Conservation (phyloP, 2,888 invertebrate genomes). For the Gastrophysa polygoni region DNA sequence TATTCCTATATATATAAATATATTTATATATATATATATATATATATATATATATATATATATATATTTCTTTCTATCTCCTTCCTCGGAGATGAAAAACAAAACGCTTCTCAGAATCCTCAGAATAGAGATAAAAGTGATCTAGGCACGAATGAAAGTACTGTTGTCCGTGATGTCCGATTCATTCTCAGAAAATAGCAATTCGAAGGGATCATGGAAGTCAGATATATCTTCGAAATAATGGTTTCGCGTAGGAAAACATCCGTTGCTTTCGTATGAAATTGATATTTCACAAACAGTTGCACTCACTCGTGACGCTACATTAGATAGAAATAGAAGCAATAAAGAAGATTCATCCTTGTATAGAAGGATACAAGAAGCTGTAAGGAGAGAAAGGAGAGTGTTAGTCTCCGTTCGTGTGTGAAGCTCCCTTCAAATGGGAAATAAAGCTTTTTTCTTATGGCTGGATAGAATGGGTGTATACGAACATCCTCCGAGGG, state of each 20-base stretch:
- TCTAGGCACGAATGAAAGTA: too few relatives aligned
- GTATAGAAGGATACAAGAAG: background rate
- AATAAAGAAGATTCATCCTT: constrained; percentile 8
- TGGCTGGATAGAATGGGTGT: background rate
- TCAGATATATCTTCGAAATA: background rate
- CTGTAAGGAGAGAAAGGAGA: background rate
- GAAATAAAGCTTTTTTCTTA: background rate
- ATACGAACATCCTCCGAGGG: background rate
- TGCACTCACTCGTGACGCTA: constrained; percentile 9
- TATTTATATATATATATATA: too few relatives aligned
- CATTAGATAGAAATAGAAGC: constrained; percentile 13
- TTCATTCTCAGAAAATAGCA: background rate
- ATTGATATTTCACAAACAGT: constrained; percentile 23
- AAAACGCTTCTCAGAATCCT: too few relatives aligned
- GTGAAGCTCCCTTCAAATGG: background rate
- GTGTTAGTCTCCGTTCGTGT: background rate
- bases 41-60: too few relatives aligned
- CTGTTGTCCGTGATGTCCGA: too few relatives aligned
- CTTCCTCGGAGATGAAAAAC: too few relatives aligned
- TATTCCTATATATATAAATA: too few relatives aligned
- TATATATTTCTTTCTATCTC: too few relatives aligned
- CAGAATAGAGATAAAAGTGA: too few relatives aligned
- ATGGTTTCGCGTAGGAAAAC: background rate
- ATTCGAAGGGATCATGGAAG: background rate
- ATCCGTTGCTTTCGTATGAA: constrained; percentile 10